Base-by-base conservation (phyloP, 2,888 invertebrate genomes). In the Agonopterix arenella region DNA sequence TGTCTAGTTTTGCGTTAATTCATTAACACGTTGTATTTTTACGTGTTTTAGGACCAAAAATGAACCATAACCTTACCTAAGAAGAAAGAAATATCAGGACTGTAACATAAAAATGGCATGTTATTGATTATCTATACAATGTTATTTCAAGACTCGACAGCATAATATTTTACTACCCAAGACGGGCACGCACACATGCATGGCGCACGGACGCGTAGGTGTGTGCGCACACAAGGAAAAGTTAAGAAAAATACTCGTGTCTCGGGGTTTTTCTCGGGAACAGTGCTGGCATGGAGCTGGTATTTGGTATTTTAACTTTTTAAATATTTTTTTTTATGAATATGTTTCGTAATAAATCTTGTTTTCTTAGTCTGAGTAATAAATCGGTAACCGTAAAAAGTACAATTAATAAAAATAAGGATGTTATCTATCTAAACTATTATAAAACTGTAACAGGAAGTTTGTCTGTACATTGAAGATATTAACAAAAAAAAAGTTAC, bases 101-200 rank as follows among this genome's bases (percentile, higher is more conserved):
- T 5, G 70, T 68, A 70, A 73, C 80, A 79, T 83, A 83, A 83
- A 76, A 79, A 75, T 73, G 61, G 61, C 63, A 68, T 65, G 78
- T 80, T 89, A 89, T 89, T 89, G 89, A 89, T 89, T 89, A 88
- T 86, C 89, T 84, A 89, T 89, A 89, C 89, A 89, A 88, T 88
- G 89, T 89, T 89, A 88, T 89, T 89, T 84, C 85, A 75, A 83
- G 83, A 79, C 77, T 74, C 86, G 84, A 83, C 86, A 84, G 89
- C 85, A 86, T 89, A 89, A 89, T 89, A 89, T 89, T 89, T 89
- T 89, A 89, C 85, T 85, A 84, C 83, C 89, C 79, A 72, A 80
- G 80, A 71, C 78, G 64, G 63, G 54, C 52, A 54, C 45, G 46
- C 50, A 56, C 59, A 64, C 60, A 59, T 64, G 61, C 58, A 61